phyloP scores from a whole-genome alignment of 2,888 invertebrate species.

The Heliothis peltigera region DNA sequence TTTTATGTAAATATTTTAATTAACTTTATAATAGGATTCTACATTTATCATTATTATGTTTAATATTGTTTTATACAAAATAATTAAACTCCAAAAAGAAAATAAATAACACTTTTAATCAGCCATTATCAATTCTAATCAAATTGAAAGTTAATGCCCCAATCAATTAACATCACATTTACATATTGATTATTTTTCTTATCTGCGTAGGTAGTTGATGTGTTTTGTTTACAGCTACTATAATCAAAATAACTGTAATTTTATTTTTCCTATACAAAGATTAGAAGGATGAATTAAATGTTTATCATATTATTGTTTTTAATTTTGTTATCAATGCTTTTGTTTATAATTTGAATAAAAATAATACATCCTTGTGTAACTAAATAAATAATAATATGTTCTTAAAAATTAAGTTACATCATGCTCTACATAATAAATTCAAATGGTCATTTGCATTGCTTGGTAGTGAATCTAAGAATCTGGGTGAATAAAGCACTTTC shows the following conservation, averaged over 20 bases:
- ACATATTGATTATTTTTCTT: neutral
- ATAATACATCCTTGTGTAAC: no score
- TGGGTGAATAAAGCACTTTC: neutral
- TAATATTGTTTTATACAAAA: neutral
- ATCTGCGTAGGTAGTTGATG: neutral
- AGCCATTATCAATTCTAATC: conserved; percentile 1
- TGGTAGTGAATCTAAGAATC: neutral
- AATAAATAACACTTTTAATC: neutral
- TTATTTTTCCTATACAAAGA: neutral
- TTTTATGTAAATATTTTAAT: no score
- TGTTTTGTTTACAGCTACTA: neutral
- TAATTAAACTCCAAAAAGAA: neutral
- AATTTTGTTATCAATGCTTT: neutral
- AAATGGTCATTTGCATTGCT: neutral
- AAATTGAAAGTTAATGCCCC: neutral
- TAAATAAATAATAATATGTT: no score
- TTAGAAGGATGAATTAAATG: neutral
- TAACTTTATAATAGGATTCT: no score
- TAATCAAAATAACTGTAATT: neutral
- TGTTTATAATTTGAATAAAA: neutral
- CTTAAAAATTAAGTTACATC: neutral
- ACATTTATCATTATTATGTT: no score
- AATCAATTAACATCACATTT: neutral
- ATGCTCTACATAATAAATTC: neutral
- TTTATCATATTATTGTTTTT: neutral